Percentiles rank a stretch among this genome's conserved stretches.
Evolutionary conservation across 2,888 invertebrate species (phyloP).

Genomic region (Acanthosepion lycidas): DNA sequence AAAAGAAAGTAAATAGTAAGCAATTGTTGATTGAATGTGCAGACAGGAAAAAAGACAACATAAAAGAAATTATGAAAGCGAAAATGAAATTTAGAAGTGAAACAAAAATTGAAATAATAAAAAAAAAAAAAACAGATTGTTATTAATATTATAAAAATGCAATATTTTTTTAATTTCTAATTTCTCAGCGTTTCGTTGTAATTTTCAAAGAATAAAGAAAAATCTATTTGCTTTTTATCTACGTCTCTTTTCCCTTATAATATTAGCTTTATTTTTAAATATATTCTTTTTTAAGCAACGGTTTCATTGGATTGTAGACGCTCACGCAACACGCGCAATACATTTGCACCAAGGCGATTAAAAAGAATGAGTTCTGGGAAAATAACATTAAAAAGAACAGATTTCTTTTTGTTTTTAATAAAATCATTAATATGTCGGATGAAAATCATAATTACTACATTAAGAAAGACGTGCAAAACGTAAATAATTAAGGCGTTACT

Average conservation of each 20-base stretch:
- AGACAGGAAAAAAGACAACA: background rate
- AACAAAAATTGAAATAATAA: too few relatives aligned
- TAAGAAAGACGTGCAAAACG: background rate
- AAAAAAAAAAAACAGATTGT: too few relatives aligned
- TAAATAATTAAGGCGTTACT: background rate
- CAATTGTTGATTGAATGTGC: background rate
- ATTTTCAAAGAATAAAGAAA: constrained; percentile 17
- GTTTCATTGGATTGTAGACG: background rate
- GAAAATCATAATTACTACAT: background rate
- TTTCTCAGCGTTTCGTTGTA: background rate
- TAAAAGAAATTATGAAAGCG: background rate
- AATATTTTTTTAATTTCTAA: background rate
- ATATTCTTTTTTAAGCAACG: too few relatives aligned
- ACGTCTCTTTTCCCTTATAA: background rate
- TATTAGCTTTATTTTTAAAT: background rate
- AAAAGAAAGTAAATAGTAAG: background rate
- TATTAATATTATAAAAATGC: background rate
- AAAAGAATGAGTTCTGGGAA: background rate
- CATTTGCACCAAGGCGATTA: background rate
- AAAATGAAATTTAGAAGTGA: background rate
- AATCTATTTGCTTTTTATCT: background rate
- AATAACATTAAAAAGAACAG: background rate
- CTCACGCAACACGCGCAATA: background rate
- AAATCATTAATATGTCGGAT: background rate
- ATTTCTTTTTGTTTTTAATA: background rate